Conservation (phyloP, 2,888 invertebrate species). For the Cosmia trapezina region DNA sequence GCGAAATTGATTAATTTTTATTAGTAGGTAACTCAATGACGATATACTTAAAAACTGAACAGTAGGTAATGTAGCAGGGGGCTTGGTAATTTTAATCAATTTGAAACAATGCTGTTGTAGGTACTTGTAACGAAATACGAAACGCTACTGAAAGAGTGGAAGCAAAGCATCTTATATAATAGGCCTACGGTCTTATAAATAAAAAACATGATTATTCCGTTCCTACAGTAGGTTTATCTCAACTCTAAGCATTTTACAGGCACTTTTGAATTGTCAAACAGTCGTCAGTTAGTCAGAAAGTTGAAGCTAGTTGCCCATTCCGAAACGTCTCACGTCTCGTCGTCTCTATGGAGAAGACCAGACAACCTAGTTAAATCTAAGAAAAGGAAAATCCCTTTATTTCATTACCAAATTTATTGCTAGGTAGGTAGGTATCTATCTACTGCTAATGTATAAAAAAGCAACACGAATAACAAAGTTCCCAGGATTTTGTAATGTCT, state of each 20-base stretch:
- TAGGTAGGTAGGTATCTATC: not conserved
- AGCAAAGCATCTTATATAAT: not conserved
- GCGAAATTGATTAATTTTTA: conserved; percentile 4
- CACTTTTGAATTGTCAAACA: not conserved
- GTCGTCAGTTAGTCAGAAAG: not conserved
- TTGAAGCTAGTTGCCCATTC: not conserved
- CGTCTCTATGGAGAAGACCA: not conserved
- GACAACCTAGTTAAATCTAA: conserved; percentile 7
- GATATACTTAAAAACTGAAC: conserved; percentile 4
- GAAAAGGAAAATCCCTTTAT: not conserved
- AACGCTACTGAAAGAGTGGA: not conserved
- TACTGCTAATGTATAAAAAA: not conserved
- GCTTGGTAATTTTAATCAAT: conserved; percentile 27
- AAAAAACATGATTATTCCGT: not conserved
- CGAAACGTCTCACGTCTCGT: too few species aligned
- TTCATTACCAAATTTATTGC: not conserved
- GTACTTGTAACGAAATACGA: conserved; percentile 10
- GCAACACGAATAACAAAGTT: not conserved
- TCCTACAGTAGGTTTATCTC: too few species aligned
- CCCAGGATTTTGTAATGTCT: not conserved
- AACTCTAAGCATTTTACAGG: not conserved
- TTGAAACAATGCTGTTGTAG: conserved; percentile 39
- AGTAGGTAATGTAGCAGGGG: not conserved
- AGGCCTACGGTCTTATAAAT: not conserved
- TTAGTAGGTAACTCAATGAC: conserved; percentile 11